Conservation (phyloP, 1,140 invertebrate genomes). For the Trichonephila clavipes region DNA sequence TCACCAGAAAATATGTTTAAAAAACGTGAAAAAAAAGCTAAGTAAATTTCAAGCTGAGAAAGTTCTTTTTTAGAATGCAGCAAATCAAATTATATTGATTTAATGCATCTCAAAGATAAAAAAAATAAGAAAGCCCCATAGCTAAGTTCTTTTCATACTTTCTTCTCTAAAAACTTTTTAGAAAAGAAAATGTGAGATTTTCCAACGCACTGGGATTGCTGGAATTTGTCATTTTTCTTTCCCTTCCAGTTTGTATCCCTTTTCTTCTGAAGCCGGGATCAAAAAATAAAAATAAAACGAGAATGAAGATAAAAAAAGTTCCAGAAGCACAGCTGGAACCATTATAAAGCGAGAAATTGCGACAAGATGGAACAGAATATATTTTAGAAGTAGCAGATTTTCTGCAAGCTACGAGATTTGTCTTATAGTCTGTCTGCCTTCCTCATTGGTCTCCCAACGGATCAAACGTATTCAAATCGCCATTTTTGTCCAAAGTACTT, state of each 20-base stretch:
- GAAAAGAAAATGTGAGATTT: slow-evolving; percentile 15
- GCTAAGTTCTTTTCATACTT: slow-evolving; percentile 6
- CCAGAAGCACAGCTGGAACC: slow-evolving; percentile 56
- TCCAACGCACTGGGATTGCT: background rate
- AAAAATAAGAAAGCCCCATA: background rate
- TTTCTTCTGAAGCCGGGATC: background rate
- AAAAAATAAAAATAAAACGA: slow-evolving; percentile 24
- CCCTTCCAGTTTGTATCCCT: background rate
- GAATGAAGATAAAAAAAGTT: slow-evolving; percentile 8
- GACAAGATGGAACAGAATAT: slow-evolving; percentile 65
- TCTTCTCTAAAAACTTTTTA: background rate
- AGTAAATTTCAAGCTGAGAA: no score
- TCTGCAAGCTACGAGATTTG: slow-evolving; percentile 2
- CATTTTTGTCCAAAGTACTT: slow-evolving; percentile 5
- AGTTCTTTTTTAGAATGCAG: background rate
- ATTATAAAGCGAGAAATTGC: slow-evolving; percentile 69
- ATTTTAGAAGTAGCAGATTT: slow-evolving; percentile 60
- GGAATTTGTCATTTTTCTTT: slow-evolving; percentile 24
- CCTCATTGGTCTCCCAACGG: background rate
- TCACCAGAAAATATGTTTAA: no score
- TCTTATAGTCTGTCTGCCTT: slow-evolving; percentile 6
- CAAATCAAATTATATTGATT: slow-evolving; percentile 51
- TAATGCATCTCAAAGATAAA: slow-evolving; percentile 18
- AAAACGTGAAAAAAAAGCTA: no score
- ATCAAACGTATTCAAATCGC: slow-evolving; percentile 3